Base-by-base conservation (phyloP, 2,797 vertebrate genomes). In the Limosa lapponica region DNA sequence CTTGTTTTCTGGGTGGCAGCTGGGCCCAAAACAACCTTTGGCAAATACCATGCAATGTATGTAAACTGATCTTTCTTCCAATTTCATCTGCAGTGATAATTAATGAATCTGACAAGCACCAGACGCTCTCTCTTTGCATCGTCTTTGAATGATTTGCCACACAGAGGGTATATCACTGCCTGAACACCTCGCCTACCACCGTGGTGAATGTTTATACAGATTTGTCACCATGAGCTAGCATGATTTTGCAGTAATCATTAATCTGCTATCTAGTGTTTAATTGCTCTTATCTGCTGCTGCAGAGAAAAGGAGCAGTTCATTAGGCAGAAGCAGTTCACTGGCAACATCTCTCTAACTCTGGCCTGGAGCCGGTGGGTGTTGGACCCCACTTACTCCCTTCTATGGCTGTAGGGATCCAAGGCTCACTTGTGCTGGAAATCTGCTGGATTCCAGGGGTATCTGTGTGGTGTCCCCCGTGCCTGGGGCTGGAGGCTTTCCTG, bases 191-290 rank as follows among this genome's bases (percentile, higher is more conserved):
- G 49, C 87, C 92, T 86, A 81, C 96, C 82, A 85, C 94, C 25
- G 52, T n/a, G 59, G 89, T 28, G 82, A 92, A 79, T 96, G 86
- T 95, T 97, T 97, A 95, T 91, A 81, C 90, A 90, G 83, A 96
- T 97, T 95, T 97, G 94, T 97, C 95, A 96, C 94, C 95, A 94
- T 85, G 87, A 97, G 89, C 90, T 92, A 91, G 86, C 85, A 27
- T 66, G 88, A 71, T 74, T 93, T 87, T 92, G 90, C 90, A 93
- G 92, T 90, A 96, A 88, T 95, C 95, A 96, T 96, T 97, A 94
- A 97, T 97, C 94, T 96, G 94, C 95, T 96, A 93, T 93, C 96
- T 91, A 41, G 85, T 94, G 92, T 83, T 97, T 95, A 97, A 96
- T 96, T 96, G 96, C 95, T 97, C 95, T 96, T 96, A 89, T 88